These are phyloP conservation scores for Drosophila lutescens DNA, from an alignment of 2,888 invertebrate genomes.

Conservation along the genomic window DNA sequence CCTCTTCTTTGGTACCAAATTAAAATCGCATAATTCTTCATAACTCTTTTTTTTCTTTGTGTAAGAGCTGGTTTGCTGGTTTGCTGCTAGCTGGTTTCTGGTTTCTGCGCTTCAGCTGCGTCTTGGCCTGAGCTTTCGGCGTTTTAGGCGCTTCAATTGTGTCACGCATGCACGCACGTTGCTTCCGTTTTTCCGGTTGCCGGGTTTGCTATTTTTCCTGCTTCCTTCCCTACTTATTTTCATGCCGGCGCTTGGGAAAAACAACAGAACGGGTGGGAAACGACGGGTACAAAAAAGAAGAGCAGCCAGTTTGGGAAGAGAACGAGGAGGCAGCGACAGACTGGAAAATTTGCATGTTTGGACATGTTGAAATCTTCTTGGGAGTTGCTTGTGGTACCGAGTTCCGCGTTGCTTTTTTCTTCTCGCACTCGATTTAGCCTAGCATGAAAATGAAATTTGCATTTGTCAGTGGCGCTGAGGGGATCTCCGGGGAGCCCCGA, in stretches of 20 bases:
- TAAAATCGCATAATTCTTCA: no score
- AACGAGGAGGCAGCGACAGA: slow-evolving; percentile 71
- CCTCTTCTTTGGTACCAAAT: no score
- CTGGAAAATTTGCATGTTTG: slow-evolving; percentile 81
- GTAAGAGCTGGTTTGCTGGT: slow-evolving; percentile 19
- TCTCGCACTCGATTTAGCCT: slow-evolving; percentile 35
- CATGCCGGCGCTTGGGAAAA: slow-evolving; percentile 51
- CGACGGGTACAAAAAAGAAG: slow-evolving; percentile 3
- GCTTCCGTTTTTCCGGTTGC: slow-evolving; percentile 81
- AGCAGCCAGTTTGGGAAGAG: slow-evolving; percentile 7
- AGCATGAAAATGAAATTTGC: slow-evolving; percentile 70
- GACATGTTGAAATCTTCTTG: slow-evolving; percentile 80
- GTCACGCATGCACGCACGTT: slow-evolving; percentile 83
- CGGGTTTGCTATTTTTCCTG: slow-evolving; percentile 74
- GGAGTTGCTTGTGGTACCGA: slow-evolving; percentile 63
- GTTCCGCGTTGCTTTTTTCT: slow-evolving; percentile 26
- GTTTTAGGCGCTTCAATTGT: slow-evolving; percentile 78
- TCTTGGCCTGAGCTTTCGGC: slow-evolving; percentile 23
- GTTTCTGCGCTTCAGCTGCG: slow-evolving; percentile 22
- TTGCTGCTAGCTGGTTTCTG: slow-evolving; percentile 8
- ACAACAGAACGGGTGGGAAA: slow-evolving; percentile 16
- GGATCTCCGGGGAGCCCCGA: slow-evolving; percentile 13
- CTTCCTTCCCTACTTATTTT: slow-evolving; percentile 33
- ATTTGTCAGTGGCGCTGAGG: slow-evolving; percentile 70
- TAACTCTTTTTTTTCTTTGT: background rate